Base-by-base conservation (phyloP, 2,888 invertebrate genomes). In the Seira musarum region DNA sequence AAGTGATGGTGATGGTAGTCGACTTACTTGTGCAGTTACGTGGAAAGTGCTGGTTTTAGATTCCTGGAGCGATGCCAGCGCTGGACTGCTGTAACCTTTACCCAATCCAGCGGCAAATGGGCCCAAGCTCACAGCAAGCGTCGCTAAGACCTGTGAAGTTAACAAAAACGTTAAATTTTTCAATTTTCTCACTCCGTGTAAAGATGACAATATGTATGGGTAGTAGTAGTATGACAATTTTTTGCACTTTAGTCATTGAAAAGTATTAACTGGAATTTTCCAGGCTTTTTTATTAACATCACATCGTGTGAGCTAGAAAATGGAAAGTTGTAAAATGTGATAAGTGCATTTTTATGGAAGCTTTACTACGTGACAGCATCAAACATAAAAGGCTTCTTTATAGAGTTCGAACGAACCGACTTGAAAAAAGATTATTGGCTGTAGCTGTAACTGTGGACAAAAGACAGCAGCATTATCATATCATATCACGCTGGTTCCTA, bases 11-110 rank as follows among this genome's bases (percentile, higher is more conserved):
- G 57, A n/a, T n/a, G n/a, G n/a, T n/a, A n/a, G 35, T 35, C 17
- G 78, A 64, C 83, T 84, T 83, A 86, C 86, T 83, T 86, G 85
- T 67, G 84, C 79, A 46, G 86, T 82, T 21, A 86, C 86, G 70
- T 84, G 83, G 77, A 86, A 86, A 80, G 83, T 83, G 53, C 83
- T 83, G 63, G 85, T 84, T 80, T 84, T 85, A 17, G 87, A 85
- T 87, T 93, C 93, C 82, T 93, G 92, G 88, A 95, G 91, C 0
- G 94, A 94, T 19, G 94, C 94, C 83, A 95, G 92, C 1, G 94
- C 94, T 0, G 95, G 94, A 0, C 94, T 94, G 89, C 94, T 94
- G 91, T 95, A 95, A 8, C 94, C 94, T 88, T 94, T 94, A 83
- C 81, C 93, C 69, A 95, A 91, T 0, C 94, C 95, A 0, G 94